A percentile compares a stretch with the other conserved stretches of the same genome.
Conservation (phyloP, 1,140 invertebrate genomes). For the Apis cerana region DNA sequence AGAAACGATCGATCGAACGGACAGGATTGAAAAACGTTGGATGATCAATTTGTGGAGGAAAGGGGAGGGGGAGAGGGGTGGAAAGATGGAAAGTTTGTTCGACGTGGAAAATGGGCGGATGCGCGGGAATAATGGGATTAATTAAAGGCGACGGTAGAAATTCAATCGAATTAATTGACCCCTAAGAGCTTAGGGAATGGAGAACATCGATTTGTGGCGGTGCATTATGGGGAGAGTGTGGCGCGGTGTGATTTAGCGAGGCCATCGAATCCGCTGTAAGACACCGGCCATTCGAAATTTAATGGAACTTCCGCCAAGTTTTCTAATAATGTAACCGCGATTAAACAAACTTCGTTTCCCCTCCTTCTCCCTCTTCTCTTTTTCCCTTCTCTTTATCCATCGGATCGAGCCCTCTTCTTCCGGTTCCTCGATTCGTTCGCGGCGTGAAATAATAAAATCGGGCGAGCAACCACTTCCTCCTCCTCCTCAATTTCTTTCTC, state of each 20-base stretch:
- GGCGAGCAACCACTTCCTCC: background rate
- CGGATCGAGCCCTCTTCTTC: background rate
- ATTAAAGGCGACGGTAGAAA: slow-evolving; percentile 27
- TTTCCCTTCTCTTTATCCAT: background rate
- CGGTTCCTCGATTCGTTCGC: background rate
- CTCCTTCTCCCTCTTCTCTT: background rate
- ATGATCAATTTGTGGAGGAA: background rate
- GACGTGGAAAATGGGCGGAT: background rate
- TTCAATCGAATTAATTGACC: slow-evolving; percentile 42
- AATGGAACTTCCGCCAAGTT: slow-evolving; percentile 1
- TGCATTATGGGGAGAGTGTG: slow-evolving; percentile 15
- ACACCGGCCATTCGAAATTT: background rate
- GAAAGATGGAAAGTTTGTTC: too few species aligned
- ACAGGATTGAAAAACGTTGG: too few species aligned
- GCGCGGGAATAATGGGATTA: background rate
- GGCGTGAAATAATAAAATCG: background rate
- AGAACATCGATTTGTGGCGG: slow-evolving; percentile 18
- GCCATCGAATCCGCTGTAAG: background rate
- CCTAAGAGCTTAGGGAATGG: slow-evolving; percentile 8
- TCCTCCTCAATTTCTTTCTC: too few species aligned
- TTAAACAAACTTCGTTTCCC: slow-evolving; percentile 22
- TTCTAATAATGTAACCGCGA: slow-evolving; percentile 10
- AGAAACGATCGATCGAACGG: too few species aligned
- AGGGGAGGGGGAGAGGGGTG: too few species aligned
- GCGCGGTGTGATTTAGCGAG: slow-evolving; percentile 6